Base-by-base conservation (phyloP, 2,113 vertebrate genomes). In the Zapus hudsonius region DNA sequence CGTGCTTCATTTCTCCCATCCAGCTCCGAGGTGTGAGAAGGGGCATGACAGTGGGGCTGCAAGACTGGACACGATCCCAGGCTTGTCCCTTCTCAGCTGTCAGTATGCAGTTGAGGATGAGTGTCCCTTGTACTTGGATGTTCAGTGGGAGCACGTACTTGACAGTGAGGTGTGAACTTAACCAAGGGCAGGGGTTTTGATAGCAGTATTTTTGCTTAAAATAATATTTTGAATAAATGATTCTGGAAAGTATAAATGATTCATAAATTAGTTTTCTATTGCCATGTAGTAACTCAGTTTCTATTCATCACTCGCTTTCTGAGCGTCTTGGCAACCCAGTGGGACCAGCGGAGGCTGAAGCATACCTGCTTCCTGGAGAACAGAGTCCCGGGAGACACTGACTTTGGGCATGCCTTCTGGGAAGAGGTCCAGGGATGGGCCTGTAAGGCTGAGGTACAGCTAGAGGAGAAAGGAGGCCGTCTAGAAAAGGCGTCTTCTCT, bases 181-280 rank as follows among this genome's bases (percentile, higher is more conserved):
- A 15, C 57, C 57, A 20, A 55, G 90, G 23, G 55, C 73, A 33
- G 81, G 33, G 12, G 22, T 57, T 82, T 61, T 84, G 66, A 69
- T 52, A 84, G 76, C 59, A 57, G 0, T 64, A 31, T 66, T 79
- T 92, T 93, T 78, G 19, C 31, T 92, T 84, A 36, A 90, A 87
- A 52, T 59, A 33, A 27, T 83, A 13, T 78, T 23, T 33, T 38
- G 61, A 95, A 47, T 79, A 59, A 92, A n/a, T 78, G 92, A 78
- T 79, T 85, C 70, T 27, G 3, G 38, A 11, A 66, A 59, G 42
- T 52, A 52, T 52, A 52, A 52, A 52, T 52, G 12, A 52, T 52
- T 52, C 0, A 12, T 64, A 67, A 64, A 92, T 84, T 87, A 84
- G 64, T 44, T 81, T 80, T 85, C 52, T 91, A 12, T 47, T 59